A percentile compares a stretch with the other conserved stretches of the same genome.
These are phyloP conservation scores for Heliconius cydno DNA, from an alignment of 2,888 invertebrate genomes.

Conservation along the genomic window DNA sequence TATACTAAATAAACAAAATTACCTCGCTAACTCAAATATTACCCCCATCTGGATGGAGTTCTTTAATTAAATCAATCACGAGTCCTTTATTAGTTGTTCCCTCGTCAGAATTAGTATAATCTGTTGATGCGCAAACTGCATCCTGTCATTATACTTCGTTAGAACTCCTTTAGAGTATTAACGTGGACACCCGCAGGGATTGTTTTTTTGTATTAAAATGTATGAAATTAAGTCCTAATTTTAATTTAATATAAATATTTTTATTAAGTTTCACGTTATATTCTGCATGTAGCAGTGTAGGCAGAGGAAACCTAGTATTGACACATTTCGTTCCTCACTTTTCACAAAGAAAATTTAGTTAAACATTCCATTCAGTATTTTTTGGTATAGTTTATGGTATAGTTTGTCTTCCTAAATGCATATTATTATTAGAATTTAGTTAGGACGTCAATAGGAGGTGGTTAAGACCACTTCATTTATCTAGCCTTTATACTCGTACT, in stretches of 20 bases:
- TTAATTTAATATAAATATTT: too few species aligned
- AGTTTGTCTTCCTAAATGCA: neutral
- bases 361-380: neutral
- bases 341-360: neutral
- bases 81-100: constrained; percentile 44
- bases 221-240: too few species aligned
- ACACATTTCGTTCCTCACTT: neutral
- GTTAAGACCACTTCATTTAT: too few species aligned
- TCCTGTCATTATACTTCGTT: constrained; percentile 57
- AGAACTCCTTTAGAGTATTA: constrained; percentile 48
- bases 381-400: neutral
- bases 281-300: neutral
- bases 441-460: neutral
- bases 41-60: constrained; percentile 19
- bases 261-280: neutral
- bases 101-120: constrained; percentile 51
- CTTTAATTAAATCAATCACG: constrained; percentile 42
- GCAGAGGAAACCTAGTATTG: neutral
- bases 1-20: constrained; percentile 2
- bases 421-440: neutral
- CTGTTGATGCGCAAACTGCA: constrained; percentile 51
- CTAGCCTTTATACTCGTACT: neutral
- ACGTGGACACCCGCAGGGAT: constrained; percentile 21
- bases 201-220: neutral
- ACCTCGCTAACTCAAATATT: neutral